Percentiles rank a stretch among this genome's conserved stretches.
These are phyloP conservation scores for Bucorvus abyssinicus DNA, from an alignment of 2,797 vertebrate genomes.

Conservation along the genomic window DNA sequence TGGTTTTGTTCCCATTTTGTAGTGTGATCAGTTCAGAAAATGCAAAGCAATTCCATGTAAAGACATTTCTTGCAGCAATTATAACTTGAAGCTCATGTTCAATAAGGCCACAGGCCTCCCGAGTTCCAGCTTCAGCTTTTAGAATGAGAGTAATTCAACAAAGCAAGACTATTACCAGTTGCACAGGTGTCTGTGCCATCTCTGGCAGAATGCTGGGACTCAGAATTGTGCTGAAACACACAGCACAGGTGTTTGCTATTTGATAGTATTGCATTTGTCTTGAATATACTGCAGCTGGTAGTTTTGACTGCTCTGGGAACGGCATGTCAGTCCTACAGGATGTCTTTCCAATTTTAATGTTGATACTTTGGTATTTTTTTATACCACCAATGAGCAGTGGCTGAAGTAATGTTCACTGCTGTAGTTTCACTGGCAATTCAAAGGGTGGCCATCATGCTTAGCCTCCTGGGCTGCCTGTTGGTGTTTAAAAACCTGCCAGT, in stretches of 20 bases:
- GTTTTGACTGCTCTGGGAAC: neutral
- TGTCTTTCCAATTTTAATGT: neutral
- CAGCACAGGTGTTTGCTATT: neutral
- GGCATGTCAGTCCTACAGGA: neutral
- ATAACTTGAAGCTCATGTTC: neutral
- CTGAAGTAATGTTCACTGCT: neutral
- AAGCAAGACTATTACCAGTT: neutral
- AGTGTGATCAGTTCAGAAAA: neutral
- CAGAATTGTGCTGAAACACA: neutral
- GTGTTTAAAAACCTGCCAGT: neutral
- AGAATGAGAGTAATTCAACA: neutral
- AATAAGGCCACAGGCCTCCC: neutral
- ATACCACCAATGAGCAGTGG: neutral
- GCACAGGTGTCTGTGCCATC: neutral
- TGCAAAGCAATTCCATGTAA: neutral
- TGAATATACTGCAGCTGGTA: neutral
- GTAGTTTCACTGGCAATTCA: neutral
- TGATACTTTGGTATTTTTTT: neutral
- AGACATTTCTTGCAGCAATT: neutral
- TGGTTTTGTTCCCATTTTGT: neutral
- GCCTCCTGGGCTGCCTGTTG: neutral
- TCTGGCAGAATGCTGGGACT: neutral
- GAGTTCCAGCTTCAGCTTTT: neutral
- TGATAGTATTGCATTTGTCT: neutral
- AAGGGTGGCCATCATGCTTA: rapidly evolving